These are phyloP conservation scores for Pocillopora damicornis DNA, from an alignment of 64 coral and sea anemone species.

Conservation along the genomic window DNA sequence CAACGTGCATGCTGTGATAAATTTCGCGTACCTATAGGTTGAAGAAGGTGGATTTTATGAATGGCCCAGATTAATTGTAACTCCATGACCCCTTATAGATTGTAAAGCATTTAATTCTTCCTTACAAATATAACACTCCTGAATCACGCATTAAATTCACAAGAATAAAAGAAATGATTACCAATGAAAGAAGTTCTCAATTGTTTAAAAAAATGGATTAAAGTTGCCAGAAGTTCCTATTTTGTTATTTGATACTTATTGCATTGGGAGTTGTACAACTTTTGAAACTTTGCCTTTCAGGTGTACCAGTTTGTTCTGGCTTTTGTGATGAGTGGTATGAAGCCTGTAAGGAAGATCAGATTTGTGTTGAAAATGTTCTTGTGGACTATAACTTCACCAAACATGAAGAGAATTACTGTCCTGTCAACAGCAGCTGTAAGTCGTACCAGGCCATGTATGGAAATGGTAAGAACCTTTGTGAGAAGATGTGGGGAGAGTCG, in stretches of 20 bases:
- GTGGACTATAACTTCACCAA: constrained; percentile 32
- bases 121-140: too few relatives aligned
- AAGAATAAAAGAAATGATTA: too few relatives aligned
- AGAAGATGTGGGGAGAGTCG: constrained; percentile 61
- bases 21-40: too few relatives aligned
- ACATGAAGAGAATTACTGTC: constrained; percentile 46
- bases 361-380: constrained; percentile 60
- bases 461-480: constrained; percentile 43
- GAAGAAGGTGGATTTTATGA: too few relatives aligned
- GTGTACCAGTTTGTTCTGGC: constrained; percentile 51
- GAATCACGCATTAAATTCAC: too few relatives aligned
- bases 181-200: too few relatives aligned
- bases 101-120: too few relatives aligned
- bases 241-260: not conserved
- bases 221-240: too few relatives aligned
- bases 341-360: constrained; percentile 57
- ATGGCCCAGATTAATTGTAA: too few relatives aligned
- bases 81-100: too few relatives aligned
- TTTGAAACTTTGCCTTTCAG: not conserved
- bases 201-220: too few relatives aligned
- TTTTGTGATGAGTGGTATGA: constrained; percentile 54
- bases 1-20: too few relatives aligned
- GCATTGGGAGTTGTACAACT: not conserved
- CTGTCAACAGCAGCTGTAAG: constrained; percentile 29
- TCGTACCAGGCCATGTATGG: constrained; percentile 43